Evolutionary conservation across 2,113 vertebrate genomes (phyloP).

Genomic region (Cebus imitator): DNA sequence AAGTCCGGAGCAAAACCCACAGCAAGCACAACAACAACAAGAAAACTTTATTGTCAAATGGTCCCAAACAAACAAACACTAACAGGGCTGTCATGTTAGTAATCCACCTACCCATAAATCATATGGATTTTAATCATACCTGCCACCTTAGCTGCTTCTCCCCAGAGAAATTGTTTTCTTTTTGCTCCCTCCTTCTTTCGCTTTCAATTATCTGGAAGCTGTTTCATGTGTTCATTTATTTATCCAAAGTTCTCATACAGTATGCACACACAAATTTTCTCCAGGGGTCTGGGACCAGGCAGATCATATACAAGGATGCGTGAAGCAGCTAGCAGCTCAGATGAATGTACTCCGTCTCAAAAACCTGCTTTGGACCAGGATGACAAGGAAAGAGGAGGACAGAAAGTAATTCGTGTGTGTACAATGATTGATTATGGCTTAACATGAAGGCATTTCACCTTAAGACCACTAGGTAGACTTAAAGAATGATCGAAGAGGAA

Average conservation of each 20-base stretch:
- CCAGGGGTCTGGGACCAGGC: constrained; percentile 84
- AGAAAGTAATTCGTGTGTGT: constrained; percentile 88
- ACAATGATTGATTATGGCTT: constrained; percentile 89
- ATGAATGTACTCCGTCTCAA: constrained; percentile 83
- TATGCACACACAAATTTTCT: constrained; percentile 92
- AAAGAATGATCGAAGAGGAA: constrained; percentile 73
- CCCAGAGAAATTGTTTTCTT: constrained; percentile 89
- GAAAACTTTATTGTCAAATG: constrained; percentile 85
- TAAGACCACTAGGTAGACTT: constrained; percentile 79
- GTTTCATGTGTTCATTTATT: constrained; percentile 94
- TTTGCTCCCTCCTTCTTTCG: constrained; percentile 87
- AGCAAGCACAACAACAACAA: constrained; percentile 78
- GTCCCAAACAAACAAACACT: constrained; percentile 84
- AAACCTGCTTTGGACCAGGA: constrained; percentile 82
- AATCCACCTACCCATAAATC: constrained; percentile 95
- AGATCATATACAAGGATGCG: constrained; percentile 86
- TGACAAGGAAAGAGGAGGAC: constrained; percentile 83
- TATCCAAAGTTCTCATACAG: constrained; percentile 94
- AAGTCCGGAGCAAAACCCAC: constrained; percentile 85
- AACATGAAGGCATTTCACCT: constrained; percentile 87
- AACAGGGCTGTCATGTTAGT: constrained; percentile 86
- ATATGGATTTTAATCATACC: constrained; percentile 96
- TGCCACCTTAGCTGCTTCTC: constrained; percentile 87
- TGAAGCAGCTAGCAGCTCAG: constrained; percentile 89
- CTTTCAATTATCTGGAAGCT: constrained; percentile 97